A percentile compares a stretch with the other conserved stretches of the same genome.
phyloP scores from a whole-genome alignment of 2,797 vertebrate species.

The Urosaurus nigricauda region DNA sequence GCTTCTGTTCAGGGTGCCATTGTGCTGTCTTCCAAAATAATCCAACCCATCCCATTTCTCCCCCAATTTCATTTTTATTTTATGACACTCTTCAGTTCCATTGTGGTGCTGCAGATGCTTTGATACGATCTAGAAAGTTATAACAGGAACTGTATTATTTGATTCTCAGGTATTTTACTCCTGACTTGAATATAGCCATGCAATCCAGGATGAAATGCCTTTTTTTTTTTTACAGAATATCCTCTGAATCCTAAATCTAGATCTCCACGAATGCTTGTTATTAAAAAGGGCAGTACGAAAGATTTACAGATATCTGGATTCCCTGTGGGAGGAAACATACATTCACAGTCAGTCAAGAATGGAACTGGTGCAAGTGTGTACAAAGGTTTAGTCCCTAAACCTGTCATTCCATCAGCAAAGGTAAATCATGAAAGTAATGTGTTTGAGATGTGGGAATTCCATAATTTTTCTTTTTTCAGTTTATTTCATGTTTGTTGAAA shows the following conservation, averaged over 20 bases:
- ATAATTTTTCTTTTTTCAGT: neutral
- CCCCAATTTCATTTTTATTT: neutral
- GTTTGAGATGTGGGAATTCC: neutral
- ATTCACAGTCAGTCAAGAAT: slow-evolving; percentile 75
- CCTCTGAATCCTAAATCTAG: slow-evolving; percentile 83
- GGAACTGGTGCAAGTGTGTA: slow-evolving; percentile 77
- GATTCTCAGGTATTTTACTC: neutral
- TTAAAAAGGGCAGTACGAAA: slow-evolving; percentile 83
- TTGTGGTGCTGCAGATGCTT: neutral
- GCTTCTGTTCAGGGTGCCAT: neutral
- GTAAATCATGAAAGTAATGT: slow-evolving; percentile 70
- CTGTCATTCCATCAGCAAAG: slow-evolving; percentile 75
- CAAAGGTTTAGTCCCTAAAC: slow-evolving; percentile 80
- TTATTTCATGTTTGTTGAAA: neutral
- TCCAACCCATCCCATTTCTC: neutral
- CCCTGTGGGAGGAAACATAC: slow-evolving; percentile 74
- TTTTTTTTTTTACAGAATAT: slow-evolving; percentile 77
- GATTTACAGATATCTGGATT: slow-evolving; percentile 80
- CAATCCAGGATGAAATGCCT: slow-evolving; percentile 7
- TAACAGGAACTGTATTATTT: neutral
- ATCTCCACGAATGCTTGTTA: slow-evolving; percentile 83
- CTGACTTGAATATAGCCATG: neutral
- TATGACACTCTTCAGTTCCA: neutral
- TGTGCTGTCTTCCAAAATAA: neutral
- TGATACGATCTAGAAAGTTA: neutral